Base-by-base conservation (phyloP, 37 sponge, comb jelly and placozoan genomes). In the Crambe crambe region DNA sequence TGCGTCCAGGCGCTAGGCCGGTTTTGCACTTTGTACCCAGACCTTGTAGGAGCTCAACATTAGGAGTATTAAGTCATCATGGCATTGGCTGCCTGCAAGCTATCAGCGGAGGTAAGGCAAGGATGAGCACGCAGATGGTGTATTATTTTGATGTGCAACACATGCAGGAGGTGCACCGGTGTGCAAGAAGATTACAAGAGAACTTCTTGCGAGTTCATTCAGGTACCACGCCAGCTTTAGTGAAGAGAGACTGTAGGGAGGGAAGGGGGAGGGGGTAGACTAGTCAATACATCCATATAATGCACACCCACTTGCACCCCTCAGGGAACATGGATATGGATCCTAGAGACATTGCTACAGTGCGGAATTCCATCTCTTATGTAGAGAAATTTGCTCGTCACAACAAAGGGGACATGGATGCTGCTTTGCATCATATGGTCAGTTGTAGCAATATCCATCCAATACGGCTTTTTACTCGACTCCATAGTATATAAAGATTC, bases 341-440 rank as follows among this genome's bases (percentile, higher is more conserved):
- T 35, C 58, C 76, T 0, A 58, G 82, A 26, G 93, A 92, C 59
- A 42, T 92, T 12, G 23, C 18, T 31, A 58, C 56, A 43, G 75
- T 87, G 5, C 65, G 77, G 17, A 34, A 41, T 34, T 43, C 68
- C 56, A 30, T 77, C 0, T 54, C 32, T 47, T 88, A 81, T 43
- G 89, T 85, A 4, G 38, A 47, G 35, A 84, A 81, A 68, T 92
- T 87, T 73, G 73, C 77, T 1, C 37, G 51, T 2, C 89, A 88
- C 41, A 68, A 80, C 26, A 37, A 51, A 23, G 82, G 89, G 1
- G 58, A 87, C 70, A 66, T 38, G 8, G 78, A 75, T 15, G 73
- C 66, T 44, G 89, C 93, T 26, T 80, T 79, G 41, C 73, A 87
- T 0, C 80, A 81, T 26, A 76, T 92, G 89, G 92, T 92, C 59